Base-by-base conservation (phyloP, 2,888 invertebrate genomes). In the Miltochrista miniata region DNA sequence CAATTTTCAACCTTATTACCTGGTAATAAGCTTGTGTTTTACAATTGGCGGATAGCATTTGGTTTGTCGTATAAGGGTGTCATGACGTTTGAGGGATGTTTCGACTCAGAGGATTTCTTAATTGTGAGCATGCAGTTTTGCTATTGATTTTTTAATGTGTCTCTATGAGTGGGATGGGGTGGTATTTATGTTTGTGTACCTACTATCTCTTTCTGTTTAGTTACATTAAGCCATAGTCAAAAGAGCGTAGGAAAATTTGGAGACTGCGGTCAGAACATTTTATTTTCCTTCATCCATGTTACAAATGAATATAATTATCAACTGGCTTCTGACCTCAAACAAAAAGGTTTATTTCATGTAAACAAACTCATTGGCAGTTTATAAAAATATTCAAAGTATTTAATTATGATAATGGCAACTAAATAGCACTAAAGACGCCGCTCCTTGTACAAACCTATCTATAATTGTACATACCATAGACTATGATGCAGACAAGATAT, bases 81-180 rank as follows among this genome's bases (percentile, higher is more conserved):
- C 66, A 70, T 67, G 68, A 89, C 84, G 79, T 88, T 87, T 89
- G 89, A 89, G 89, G 84, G 89, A 88, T 87, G 88, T 70, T 68
- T 67, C 68, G 68, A 70, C 79, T 74, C 69, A 68, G 72, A 75
- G 72, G 72, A 68, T 64, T 81, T 85, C 86, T 87, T 90, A 88
- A 90, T 89, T 88, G 86, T 88, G 79, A 80, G 79, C 80, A 79
- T 68, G 68, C 68, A 84, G 81, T 81, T 78, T 79, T 81, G 73
- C 59, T 88, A 89, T 90, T 82, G 90, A 90, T 89, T 89, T 87
- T 87, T 87, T 85, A 85, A 86, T 85, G 79, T 81, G 79, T 82
- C 78, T 68, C 70, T 70, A 46, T 56, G 59, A 67, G 54, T 67
- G 53, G 56, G 51, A 45, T 37, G 59, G 53, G 60, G 58, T 54